Evolutionary conservation across 2,113 vertebrate genomes (phyloP).

Genomic region (Leuciscus idus): DNA sequence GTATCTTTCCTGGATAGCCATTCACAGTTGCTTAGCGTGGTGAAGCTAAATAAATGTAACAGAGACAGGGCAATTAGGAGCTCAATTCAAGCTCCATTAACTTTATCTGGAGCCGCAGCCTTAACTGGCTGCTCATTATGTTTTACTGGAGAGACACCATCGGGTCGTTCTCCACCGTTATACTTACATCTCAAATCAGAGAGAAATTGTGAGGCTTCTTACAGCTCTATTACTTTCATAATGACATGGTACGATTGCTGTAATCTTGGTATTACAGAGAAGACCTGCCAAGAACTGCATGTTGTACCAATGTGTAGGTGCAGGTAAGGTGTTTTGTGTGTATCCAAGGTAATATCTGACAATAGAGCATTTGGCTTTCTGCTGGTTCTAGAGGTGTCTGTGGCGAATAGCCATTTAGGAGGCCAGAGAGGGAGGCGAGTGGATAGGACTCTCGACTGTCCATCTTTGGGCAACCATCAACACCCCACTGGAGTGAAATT

Average conservation of each 20-base stretch:
- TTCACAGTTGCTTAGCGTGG: constrained; percentile 49
- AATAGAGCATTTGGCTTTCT: constrained; percentile 5
- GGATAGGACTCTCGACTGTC: constrained; percentile 28
- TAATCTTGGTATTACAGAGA: not conserved
- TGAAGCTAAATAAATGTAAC: constrained; percentile 78
- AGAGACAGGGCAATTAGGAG: constrained; percentile 95
- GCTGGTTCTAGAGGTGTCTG: not conserved
- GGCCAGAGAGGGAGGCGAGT: not conserved
- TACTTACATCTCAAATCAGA: constrained; percentile 56
- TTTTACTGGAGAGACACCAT: constrained; percentile 59
- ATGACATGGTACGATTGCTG: constrained; percentile 32
- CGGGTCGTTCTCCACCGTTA: constrained; percentile 56
- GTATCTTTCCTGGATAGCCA: constrained; percentile 49
- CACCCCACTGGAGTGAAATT: constrained; percentile 45
- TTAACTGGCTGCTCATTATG: constrained; percentile 58
- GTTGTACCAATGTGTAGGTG: not conserved
- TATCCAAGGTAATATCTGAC: not conserved
- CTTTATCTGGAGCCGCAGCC: constrained; percentile 91
- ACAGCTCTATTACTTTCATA: constrained; percentile 17
- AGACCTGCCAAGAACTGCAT: constrained; percentile 11
- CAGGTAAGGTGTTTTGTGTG: not conserved
- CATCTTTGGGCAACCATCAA: constrained; percentile 45
- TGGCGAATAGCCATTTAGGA: not conserved
- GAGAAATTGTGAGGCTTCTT: constrained; percentile 42
- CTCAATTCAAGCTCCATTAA: constrained; percentile 96